phyloP scores from a whole-genome alignment of 2,888 invertebrate genomes.

The Rhingia campestris region DNA sequence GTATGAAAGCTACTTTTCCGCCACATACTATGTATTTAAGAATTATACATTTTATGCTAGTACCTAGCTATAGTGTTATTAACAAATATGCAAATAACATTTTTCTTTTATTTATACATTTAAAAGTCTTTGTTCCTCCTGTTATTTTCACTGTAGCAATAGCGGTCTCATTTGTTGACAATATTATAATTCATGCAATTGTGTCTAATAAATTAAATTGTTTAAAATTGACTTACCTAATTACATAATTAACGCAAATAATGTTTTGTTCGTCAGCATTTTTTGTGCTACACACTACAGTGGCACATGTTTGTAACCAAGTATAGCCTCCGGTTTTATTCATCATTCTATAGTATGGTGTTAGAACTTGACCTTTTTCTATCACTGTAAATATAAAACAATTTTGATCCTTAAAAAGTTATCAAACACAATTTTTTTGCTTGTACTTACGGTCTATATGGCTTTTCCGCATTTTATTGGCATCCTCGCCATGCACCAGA shows the following conservation, averaged over 20 bases:
- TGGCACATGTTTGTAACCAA: conserved; percentile 98
- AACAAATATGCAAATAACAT: no score
- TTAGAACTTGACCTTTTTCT: conserved; percentile 97
- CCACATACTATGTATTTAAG: no score
- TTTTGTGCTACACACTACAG: conserved; percentile 96
- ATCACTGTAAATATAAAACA: conserved; percentile 88
- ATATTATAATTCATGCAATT: no score
- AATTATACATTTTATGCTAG: no score
- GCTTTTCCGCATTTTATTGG: conserved; percentile 95
- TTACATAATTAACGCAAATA: conserved; percentile 98
- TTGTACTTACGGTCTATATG: conserved; percentile 95
- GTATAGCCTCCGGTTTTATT: conserved; percentile 98
- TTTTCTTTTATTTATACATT: no score
- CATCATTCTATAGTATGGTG: conserved; percentile 97
- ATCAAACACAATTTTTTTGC: neutral
- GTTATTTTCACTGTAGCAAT: no score
- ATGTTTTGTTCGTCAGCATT: conserved; percentile 98
- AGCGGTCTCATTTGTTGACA: no score
- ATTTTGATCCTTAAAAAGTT: conserved; percentile 27
- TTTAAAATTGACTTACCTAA: conserved; percentile 86
- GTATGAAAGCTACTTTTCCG: no score
- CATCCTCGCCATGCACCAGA: conserved; percentile 97
- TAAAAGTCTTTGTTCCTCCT: no score
- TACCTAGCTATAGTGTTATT: no score
- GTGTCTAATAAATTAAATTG: no score